Base-by-base conservation (phyloP, 2,113 vertebrate species). In the Calyptomena viridis region DNA sequence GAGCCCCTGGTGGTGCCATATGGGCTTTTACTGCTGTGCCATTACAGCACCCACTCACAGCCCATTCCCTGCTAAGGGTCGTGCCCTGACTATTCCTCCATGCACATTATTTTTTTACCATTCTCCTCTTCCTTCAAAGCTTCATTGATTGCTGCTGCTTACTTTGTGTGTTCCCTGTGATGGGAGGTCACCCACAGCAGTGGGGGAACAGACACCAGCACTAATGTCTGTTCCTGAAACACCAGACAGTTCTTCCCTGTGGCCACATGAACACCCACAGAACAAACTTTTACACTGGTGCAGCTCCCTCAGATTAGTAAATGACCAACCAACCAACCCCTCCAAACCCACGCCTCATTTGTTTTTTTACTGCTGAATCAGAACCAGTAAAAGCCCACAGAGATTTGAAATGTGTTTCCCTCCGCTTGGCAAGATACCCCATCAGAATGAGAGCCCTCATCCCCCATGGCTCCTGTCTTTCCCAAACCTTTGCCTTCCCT, bases 111-210 rank as follows among this genome's bases (percentile, higher is more conserved):
- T 89, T 60, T 81, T 93, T 94, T n/a, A 77, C 33, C 24, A 5
- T 14, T 9, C 58, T 40, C 33, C 40, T 47, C 46, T 17, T 30
- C 79, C 94, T 72, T 33, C 73, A 18, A 0, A 28, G 76, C 42
- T 18, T 4, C 18, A n/a, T 23, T 6, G 73, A 60, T 52, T 11
- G 56, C 55, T 88, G 74, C 88, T 66, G 74, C 63, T 72, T 28
- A 1, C 6, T 35, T 27, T 5, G 58, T 6, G 59, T 8, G 14
- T 3, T 17, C 53, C 27, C 67, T 11, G 15, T 4, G 10, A 4
- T 20, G 23, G 84, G 49, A 33, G 60, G 62, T 49, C 59, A 3
- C 2, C 7, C 0, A 4, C 58, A 47, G 62, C 56, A 15, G 33
- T 0, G 19, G 16, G 28, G 67, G 37, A 22, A 42, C 1, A 1